Conservation (phyloP, 2,888 invertebrate species). For the Eremobia ochroleuca region DNA sequence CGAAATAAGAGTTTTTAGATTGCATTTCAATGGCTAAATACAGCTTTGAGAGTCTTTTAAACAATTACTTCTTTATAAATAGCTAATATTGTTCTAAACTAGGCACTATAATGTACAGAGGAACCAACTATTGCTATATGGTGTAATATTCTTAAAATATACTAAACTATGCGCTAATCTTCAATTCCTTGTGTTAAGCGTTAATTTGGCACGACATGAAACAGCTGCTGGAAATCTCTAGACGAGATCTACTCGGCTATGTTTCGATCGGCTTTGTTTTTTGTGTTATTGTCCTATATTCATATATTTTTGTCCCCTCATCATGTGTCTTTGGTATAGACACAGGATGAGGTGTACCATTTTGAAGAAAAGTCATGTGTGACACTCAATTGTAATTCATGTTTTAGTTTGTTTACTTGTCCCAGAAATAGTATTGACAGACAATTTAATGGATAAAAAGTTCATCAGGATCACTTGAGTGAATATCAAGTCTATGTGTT, state of each 20-base stretch:
- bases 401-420: no score
- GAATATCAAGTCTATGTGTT: background rate
- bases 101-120: conserved; percentile 68
- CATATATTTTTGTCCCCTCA: conserved; percentile 17
- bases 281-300: background rate
- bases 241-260: conserved; percentile 2
- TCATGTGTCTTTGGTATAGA: background rate
- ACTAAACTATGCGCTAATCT: conserved; percentile 43
- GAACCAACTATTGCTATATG: conserved; percentile 35
- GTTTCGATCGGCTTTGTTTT: background rate
- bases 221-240: background rate
- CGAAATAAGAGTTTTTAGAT: background rate
- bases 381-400: background rate
- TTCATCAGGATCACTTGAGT: conserved; percentile 4
- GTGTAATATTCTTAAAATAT: conserved; percentile 16
- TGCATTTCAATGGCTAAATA: conserved; percentile 10
- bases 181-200: conserved; percentile 34
- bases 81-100: conserved; percentile 57
- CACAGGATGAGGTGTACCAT: background rate
- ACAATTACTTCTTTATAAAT: conserved; percentile 9
- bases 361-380: background rate
- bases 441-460: background rate
- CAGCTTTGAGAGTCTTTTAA: conserved; percentile 26
- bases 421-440: background rate
- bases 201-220: conserved; percentile 23